Percentiles rank a stretch among this genome's conserved stretches.
These are phyloP conservation scores for Hemicentrotus pulcherrimus DNA, from an alignment of 35 echinoderm and acorn worm species.

Conservation along the genomic window DNA sequence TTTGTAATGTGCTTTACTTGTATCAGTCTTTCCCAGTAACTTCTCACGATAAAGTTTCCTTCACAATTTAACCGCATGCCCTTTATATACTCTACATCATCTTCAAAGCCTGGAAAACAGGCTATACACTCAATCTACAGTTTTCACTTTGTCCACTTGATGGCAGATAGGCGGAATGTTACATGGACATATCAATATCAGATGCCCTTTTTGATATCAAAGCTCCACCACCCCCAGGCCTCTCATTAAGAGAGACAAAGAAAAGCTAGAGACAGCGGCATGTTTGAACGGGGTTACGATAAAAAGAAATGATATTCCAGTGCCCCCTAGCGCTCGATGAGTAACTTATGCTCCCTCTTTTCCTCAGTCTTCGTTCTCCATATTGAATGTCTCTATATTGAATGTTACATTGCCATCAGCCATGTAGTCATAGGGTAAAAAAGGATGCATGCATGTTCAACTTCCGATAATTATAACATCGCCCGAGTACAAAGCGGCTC, in stretches of 20 bases:
- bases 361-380: too few species aligned
- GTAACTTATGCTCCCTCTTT: background rate
- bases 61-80: too few species aligned
- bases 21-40: too few species aligned
- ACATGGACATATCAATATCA: background rate
- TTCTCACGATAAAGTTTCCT: too few species aligned
- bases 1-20: too few species aligned
- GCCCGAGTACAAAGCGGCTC: background rate
- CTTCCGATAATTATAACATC: background rate
- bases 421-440: background rate
- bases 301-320: background rate
- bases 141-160: background rate
- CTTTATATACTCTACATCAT: too few species aligned
- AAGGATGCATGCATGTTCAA: background rate
- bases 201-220: background rate
- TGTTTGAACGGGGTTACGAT: slow-evolving; percentile 1
- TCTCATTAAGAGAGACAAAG: slow-evolving; percentile 12
- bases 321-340: slow-evolving; percentile 1
- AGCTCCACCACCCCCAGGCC: background rate
- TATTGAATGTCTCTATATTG: background rate
- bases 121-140: background rate
- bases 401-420: background rate
- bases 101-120: background rate
- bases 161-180: background rate
- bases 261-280: background rate